Evolutionary conservation across 35 echinoderm and acorn worm genomes (phyloP).

Genomic region (Apostichopus californicus): DNA sequence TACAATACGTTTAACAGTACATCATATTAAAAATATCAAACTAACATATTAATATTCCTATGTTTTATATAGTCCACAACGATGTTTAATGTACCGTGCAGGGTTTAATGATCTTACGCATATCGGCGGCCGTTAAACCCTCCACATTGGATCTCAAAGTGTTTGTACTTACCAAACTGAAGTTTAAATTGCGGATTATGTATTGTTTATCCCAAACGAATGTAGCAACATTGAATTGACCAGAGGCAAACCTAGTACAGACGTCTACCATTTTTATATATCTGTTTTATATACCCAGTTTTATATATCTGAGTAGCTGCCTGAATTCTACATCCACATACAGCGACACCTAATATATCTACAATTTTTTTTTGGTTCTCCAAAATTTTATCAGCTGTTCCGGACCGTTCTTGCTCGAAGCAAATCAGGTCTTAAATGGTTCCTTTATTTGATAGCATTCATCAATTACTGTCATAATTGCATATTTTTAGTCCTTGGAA

Average conservation of each 20-base stretch:
- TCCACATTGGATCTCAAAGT: too few species aligned
- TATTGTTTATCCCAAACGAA: neutral
- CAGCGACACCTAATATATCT: neutral
- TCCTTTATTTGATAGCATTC: slow-evolving; percentile 3
- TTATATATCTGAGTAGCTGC: neutral
- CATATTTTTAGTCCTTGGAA: neutral
- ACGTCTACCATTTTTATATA: neutral
- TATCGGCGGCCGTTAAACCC: too few species aligned
- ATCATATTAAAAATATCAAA: too few species aligned
- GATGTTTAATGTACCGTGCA: too few species aligned
- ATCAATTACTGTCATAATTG: neutral
- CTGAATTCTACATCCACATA: neutral
- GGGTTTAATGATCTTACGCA: too few species aligned
- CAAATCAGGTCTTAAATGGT: slow-evolving; percentile 12
- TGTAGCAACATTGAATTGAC: neutral
- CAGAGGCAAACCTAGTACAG: neutral
- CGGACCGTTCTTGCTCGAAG: neutral
- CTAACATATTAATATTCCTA: too few species aligned
- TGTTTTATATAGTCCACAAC: too few species aligned
- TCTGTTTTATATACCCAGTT: neutral
- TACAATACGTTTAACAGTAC: too few species aligned
- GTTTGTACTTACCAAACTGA: too few species aligned
- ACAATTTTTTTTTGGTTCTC: neutral
- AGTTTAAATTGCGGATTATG: too few species aligned
- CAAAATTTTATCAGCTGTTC: slow-evolving; percentile 18